Base-by-base conservation (phyloP, 2,797 vertebrate species). In the Premnoplex brunnescens region DNA sequence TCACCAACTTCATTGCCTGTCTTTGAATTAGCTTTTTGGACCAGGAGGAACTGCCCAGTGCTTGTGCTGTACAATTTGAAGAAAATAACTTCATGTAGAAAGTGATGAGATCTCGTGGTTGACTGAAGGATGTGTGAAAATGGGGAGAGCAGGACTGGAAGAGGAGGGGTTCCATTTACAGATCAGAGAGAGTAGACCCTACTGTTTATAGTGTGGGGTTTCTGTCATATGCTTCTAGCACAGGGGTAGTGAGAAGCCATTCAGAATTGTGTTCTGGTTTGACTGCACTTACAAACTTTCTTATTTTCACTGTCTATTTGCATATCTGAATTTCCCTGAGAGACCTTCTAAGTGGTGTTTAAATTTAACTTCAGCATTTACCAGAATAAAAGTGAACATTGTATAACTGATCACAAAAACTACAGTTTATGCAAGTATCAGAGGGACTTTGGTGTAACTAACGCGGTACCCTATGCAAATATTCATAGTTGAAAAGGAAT, bases 401-500 rank as follows among this genome's bases (percentile, higher is more conserved):
- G 41, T 88, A 7, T 63, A 95, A 75, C 46, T 44, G 72, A 44
- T 86, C 36, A 66, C 43, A 78, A 78, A 85, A 94, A 12, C 55
- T 68, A 52, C 19, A 44, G 34, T 81, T 95, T 48, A 27, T 80
- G 58, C 41, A 90, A 84, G 51, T 79, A 76, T 66, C 71, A 72
- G 52, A 83, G 82, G 69, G 44, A 88, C 56, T 78, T 94, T 77
- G 81, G 73, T 63, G 46, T 85, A 93, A 79, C 36, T 52, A 93
- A 46, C 32, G 28, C 12, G 49, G 73, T 56, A 79, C 55, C 77
- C 83, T 90, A 11, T 91, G 83, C 91, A 95, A 77, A 91, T 93
- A 68, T 17, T 91, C 52, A 2, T 43, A 30, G 68, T 41, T 92
- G 74, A 87, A 94, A 88, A 91, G 55, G 85, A 89, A 85, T 90